Conservation (phyloP, 2,113 vertebrate species). For the Melanerpes aurifrons region DNA sequence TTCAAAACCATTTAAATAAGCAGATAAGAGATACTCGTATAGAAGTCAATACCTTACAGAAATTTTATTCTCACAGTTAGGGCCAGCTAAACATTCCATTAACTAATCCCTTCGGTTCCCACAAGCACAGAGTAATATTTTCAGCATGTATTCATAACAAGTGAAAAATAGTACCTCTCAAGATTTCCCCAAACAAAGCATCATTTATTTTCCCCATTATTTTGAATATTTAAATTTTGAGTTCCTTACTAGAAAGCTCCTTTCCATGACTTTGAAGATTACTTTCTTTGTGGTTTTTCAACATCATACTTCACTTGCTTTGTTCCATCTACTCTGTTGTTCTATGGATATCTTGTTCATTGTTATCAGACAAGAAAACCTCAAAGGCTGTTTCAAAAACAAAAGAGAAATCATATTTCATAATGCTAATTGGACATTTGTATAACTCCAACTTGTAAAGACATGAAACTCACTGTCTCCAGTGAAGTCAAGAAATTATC, state of each 20-base stretch:
- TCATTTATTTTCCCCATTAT: not conserved
- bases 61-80: not conserved
- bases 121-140: not conserved
- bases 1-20: not conserved
- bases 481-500: conserved; percentile 13
- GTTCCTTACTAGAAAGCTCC: not conserved
- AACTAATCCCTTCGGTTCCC: too few relatives aligned
- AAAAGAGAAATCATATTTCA: conserved; percentile 31
- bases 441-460: not conserved
- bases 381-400: not conserved
- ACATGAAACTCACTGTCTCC: not conserved
- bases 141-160: not conserved
- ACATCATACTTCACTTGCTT: not conserved
- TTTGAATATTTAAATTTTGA: not conserved
- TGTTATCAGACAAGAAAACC: not conserved
- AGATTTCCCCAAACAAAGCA: not conserved
- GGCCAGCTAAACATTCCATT: not conserved
- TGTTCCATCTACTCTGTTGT: not conserved
- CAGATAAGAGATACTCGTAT: not conserved
- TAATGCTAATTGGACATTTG: not conserved
- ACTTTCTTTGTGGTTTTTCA: not conserved
- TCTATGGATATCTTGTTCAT: not conserved
- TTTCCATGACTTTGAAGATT: not conserved
- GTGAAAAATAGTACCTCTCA: not conserved
- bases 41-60: not conserved